Conservation (phyloP, 1,140 invertebrate species). For the Philotrypesis tridentata region DNA sequence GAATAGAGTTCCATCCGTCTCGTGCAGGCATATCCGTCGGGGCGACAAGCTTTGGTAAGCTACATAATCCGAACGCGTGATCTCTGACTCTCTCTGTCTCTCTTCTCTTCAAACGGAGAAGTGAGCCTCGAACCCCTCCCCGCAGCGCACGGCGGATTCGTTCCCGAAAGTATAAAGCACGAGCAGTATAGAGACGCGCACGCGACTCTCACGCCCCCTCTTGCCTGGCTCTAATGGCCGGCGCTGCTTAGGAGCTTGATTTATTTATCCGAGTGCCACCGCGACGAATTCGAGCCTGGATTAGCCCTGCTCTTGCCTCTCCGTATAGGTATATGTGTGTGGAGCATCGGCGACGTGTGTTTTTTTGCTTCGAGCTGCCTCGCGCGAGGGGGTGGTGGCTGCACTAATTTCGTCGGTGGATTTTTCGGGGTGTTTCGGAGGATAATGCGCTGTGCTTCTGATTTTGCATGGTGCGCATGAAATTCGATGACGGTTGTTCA, state of each 20-base stretch:
- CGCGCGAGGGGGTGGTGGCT: neutral
- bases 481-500: too few species aligned
- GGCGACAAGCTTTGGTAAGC: conserved; percentile 10
- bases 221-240: conserved; percentile 60
- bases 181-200: neutral
- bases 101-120: neutral
- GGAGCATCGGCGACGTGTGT: neutral
- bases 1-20: too few species aligned
- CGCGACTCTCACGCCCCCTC: conserved; percentile 42
- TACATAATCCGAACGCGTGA: conserved; percentile 29
- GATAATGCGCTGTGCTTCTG: neutral
- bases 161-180: neutral
- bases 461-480: conserved; percentile 25
- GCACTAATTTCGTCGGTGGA: neutral
- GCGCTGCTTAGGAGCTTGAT: conserved; percentile 63
- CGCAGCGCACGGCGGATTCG: neutral
- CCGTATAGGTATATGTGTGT: neutral
- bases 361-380: neutral
- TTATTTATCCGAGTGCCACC: conserved; percentile 66
- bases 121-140: neutral
- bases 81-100: conserved; percentile 20
- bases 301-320: conserved; percentile 47
- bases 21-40: conserved; percentile 2
- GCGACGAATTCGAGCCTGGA: conserved; percentile 64
- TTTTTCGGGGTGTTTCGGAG: neutral